Evolutionary conservation across 2,888 invertebrate species (phyloP), one percentile per base, ranked within the genome.

Genomic region (Hemithea aestivaria): DNA sequence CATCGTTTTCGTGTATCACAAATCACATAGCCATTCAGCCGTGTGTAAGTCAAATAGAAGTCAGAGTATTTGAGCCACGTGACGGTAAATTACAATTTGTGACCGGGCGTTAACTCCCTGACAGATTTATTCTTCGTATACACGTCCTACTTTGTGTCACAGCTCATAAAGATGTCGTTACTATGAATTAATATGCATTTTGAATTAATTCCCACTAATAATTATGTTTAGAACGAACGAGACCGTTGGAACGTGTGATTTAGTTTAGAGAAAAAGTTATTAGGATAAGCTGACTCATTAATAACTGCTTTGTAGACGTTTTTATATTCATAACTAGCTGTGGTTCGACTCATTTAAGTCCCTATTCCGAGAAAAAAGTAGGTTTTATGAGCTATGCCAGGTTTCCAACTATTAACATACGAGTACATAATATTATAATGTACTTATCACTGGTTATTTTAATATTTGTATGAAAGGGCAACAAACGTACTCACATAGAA

Each of bases 121-220:
- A 83, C 79, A 82, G 81, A 82, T 83, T 83, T 83, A 83, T 81
- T 67, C 67, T 65, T 66, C 69, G 62, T 62, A 73, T 69, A 68
- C 78, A 73, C 74, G 74, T 77, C 75, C 79, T 73, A 73, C 70
- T 80, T 74, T 75, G 70, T 79, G 73, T 81, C 79, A 67, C 80
- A 77, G 64, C 74, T 76, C 82, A 76, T 82, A 83, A 83, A 82
- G 65, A 80, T 72, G 78, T 83, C 83, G 58, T 76, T 76, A 71
- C 63, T 55, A 71, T 65, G 69, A 75, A 81, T 80, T 78, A 74
- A 79, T 79, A 77, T 70, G 62, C 61, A 62, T 62, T 51, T 60
- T 65, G 65, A 73, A 78, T 76, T 77, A 72, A 75, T 74, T 71
- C 68, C 51, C 36, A 56, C 58, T 62, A 67, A 62, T 69, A 67